These are phyloP conservation scores for Orthosia incerta DNA, from an alignment of 2,888 invertebrate genomes.

Conservation along the genomic window DNA sequence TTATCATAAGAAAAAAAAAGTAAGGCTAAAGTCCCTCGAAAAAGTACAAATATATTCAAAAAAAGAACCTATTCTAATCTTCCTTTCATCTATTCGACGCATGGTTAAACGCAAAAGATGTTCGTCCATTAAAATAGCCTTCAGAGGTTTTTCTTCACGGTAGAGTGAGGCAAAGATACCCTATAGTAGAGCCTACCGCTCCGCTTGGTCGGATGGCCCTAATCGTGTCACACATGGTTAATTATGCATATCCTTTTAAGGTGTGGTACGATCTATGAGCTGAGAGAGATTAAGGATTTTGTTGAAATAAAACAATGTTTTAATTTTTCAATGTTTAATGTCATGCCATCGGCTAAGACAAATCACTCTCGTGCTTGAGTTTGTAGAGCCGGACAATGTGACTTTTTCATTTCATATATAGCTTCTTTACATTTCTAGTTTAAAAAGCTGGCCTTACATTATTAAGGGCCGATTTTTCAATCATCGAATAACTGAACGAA, in stretches of 20 bases:
- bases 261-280: slow-evolving; percentile 54
- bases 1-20: background rate
- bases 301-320: background rate
- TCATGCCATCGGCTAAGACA: too few species aligned
- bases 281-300: background rate
- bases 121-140: slow-evolving; percentile 70
- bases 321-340: too few species aligned
- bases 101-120: slow-evolving; percentile 56
- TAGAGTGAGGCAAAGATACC: slow-evolving; percentile 67
- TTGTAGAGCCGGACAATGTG: too few species aligned
- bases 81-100: slow-evolving; percentile 49
- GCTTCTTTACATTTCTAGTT: too few species aligned
- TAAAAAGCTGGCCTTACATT: too few species aligned
- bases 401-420: too few species aligned
- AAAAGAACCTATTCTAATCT: slow-evolving; percentile 10
- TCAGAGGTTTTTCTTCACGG: slow-evolving; percentile 72
- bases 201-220: slow-evolving; percentile 74
- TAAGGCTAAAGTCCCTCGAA: background rate
- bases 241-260: slow-evolving; percentile 84
- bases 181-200: slow-evolving; percentile 70
- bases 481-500: too few species aligned
- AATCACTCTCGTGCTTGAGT: too few species aligned
- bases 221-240: slow-evolving; percentile 86
- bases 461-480: too few species aligned
- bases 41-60: slow-evolving; percentile 1